These are phyloP conservation scores for Pristionchus entomophagus DNA, from an alignment of 2,888 invertebrate species.

Conservation along the genomic window DNA sequence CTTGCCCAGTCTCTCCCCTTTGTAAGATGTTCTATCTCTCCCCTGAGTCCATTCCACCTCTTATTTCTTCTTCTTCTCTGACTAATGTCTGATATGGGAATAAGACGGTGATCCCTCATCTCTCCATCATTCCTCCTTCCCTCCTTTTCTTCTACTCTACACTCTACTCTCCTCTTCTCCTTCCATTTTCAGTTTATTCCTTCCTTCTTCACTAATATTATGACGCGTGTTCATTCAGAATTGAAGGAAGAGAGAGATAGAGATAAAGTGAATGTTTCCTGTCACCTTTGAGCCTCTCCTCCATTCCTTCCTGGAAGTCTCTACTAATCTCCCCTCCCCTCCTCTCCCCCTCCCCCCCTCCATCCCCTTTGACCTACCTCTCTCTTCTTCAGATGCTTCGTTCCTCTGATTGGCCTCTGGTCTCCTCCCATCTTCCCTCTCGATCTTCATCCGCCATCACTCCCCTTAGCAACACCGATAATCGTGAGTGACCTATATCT, in stretches of 20 bases:
- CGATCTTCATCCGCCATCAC: slow-evolving; percentile 35
- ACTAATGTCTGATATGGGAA: slow-evolving; percentile 34
- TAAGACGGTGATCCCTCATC: slow-evolving; percentile 30
- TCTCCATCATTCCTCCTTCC: not conserved
- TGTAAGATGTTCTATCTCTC: slow-evolving; percentile 5
- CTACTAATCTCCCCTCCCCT: slow-evolving; percentile 5
- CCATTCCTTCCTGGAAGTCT: not conserved
- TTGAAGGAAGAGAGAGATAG: not conserved
- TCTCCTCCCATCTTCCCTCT: slow-evolving; percentile 28
- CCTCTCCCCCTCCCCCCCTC: not conserved
- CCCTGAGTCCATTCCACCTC: slow-evolving; percentile 34
- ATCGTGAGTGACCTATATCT: not conserved
- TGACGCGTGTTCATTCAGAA: slow-evolving; percentile 31
- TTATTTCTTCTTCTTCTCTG: not conserved
- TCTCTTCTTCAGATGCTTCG: slow-evolving; percentile 36
- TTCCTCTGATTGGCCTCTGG: slow-evolving; percentile 18
- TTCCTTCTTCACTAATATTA: not conserved
- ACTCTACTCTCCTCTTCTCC: not conserved
- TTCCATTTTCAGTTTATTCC: slow-evolving; percentile 9
- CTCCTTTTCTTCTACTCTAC: not conserved
- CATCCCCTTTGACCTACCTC: not conserved
- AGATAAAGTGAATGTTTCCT: not conserved
- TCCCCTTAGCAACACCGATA: not conserved
- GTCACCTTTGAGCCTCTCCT: not conserved
- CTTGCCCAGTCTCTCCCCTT: not conserved